Percentiles rank a stretch among this genome's conserved stretches.
Conservation (phyloP, 2,888 invertebrate species). For the Ochropleura plecta region DNA sequence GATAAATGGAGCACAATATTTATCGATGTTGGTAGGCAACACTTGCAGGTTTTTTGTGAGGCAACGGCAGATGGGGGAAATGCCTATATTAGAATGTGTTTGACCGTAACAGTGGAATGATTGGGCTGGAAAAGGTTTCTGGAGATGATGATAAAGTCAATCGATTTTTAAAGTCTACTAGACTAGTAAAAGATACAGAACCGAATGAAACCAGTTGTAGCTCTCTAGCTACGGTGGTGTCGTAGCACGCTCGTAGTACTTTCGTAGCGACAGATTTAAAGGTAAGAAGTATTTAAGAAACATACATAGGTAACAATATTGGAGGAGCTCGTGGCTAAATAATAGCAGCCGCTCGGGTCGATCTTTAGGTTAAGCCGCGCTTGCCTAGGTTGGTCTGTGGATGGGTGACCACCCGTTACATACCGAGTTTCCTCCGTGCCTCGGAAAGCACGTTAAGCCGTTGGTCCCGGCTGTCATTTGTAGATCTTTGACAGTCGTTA, state of each 20-base stretch:
- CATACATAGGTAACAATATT: background rate
- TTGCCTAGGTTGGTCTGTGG: no score
- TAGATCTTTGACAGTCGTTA: no score
- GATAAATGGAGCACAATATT: conserved; percentile 73
- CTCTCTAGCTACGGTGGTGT: no score
- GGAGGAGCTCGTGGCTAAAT: no score
- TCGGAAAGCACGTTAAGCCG: no score
- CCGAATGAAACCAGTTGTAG: background rate
- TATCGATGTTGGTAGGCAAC: conserved; percentile 66
- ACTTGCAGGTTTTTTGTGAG: conserved; percentile 45
- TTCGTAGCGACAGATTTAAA: background rate
- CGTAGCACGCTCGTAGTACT: conserved; percentile 1
- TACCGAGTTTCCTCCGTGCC: no score
- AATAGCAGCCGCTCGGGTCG: no score
- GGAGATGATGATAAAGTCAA: background rate
- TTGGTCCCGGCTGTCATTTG: no score
- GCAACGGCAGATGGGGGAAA: conserved; percentile 34
- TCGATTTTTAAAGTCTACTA: background rate
- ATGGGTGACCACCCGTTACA: no score
- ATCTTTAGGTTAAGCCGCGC: no score
- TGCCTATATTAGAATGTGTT: conserved; percentile 26
- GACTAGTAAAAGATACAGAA: background rate
- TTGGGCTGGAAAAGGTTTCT: conserved; percentile 15
- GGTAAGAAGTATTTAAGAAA: background rate
- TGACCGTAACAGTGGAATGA: conserved; percentile 27